Base-by-base conservation (phyloP, 2,888 invertebrate species). In the Phragmatobia fuliginosa region DNA sequence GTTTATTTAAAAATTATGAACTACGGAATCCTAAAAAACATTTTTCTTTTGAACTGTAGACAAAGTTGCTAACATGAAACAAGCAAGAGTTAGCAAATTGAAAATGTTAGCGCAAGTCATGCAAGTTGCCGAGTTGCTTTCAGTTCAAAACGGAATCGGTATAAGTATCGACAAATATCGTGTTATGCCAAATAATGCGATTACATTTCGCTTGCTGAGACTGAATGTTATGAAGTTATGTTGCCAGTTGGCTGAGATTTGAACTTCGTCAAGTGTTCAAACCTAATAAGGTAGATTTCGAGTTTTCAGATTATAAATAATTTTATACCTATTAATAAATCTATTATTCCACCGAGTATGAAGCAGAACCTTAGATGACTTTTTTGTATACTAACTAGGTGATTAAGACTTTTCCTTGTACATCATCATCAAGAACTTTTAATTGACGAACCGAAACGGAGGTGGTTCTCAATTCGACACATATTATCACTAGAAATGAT, bases 81-180 rank as follows among this genome's bases (percentile, higher is more conserved):
- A 81, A 80, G 74, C 71, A 80, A 67, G 77, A 83, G 79, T 85
- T 72, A 41, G 77, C 82, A 85, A 85, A 87, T 82, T 85, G 84
- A 80, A 80, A 80, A 80, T 75, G 67, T 73, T 73, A 62, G 58
- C 60, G 62, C 52, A 72, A 80, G 56, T 56, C 56, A 56, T 56
- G 56, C 56, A 28, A 56, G 69, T 78, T 78, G 56, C 41, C 16
- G 38, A 72, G 76, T 73, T 62, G 72, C 71, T 76, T 73, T 78
- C 71, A 75, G 76, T 76, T 82, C 67, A 62, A 58, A 65, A 68
- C 66, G 31, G 69, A 67, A 56, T 70, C 62, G 36, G 67, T 70
- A 74, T 70, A 67, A 71, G 67, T 80, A 71, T 74, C 73, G 66
- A 61, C 68, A 65, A 79, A 80, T 72, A 75, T 77, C 62, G 59